Evolutionary conservation across 2,888 invertebrate species (phyloP).

Genomic region (Phasia obesa): DNA sequence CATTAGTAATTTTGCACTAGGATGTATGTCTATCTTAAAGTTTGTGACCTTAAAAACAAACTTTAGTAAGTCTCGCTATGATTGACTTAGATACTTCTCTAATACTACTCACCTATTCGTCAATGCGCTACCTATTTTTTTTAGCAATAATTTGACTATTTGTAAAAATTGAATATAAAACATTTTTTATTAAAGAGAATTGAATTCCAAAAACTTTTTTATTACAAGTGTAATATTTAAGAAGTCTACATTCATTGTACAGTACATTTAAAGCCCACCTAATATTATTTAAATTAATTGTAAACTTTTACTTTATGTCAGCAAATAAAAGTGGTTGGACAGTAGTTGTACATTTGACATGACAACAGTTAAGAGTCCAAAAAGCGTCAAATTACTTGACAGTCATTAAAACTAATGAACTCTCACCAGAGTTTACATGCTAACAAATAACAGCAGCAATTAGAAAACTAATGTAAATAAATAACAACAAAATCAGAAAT

Average conservation of each 20-base stretch:
- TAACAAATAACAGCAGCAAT: slow-evolving; percentile 21
- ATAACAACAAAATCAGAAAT: slow-evolving; percentile 39
- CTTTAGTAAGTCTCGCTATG: no score
- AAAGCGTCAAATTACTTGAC: slow-evolving; percentile 62
- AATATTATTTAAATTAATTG: slow-evolving; percentile 36
- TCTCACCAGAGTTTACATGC: slow-evolving; percentile 27
- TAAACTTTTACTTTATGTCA: slow-evolving; percentile 23
- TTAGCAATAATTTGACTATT: no score
- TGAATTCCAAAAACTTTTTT: no score
- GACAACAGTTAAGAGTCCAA: slow-evolving; percentile 46
- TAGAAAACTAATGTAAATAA: slow-evolving; percentile 23
- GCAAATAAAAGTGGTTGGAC: slow-evolving; percentile 20
- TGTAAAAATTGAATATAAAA: no score
- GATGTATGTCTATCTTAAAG: no score
- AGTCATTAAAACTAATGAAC: slow-evolving; percentile 68
- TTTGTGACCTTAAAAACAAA: no score
- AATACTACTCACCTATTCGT: no score
- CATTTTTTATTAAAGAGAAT: no score
- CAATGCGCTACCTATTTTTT: no score
- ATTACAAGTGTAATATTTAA: not conserved
- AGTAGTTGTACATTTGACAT: slow-evolving; percentile 49
- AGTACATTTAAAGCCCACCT: slow-evolving; percentile 12
- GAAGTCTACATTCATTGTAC: not conserved
- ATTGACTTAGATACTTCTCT: no score
- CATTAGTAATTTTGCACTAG: no score